phyloP scores from a whole-genome alignment of 2,888 invertebrate genomes.

The Mellilla xanthometata region DNA sequence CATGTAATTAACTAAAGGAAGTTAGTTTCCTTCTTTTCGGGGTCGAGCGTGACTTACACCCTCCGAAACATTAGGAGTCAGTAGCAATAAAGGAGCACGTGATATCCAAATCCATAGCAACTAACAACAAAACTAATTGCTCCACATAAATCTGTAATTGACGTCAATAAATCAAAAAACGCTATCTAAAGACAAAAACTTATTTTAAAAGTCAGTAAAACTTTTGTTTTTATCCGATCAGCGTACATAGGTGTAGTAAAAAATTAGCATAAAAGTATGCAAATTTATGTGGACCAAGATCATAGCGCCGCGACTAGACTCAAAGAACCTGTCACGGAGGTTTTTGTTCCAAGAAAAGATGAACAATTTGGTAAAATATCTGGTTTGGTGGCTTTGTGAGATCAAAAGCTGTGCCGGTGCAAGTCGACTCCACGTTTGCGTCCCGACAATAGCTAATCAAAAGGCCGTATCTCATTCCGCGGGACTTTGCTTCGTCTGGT shows the following conservation, averaged over 20 bases:
- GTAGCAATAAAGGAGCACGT: conserved; percentile 63
- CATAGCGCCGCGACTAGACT: conserved; percentile 32
- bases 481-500: conserved; percentile 61
- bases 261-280: conserved; percentile 39
- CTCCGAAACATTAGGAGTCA: conserved; percentile 59
- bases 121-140: conserved; percentile 42
- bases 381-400: conserved; percentile 21
- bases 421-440: conserved; percentile 52
- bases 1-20: conserved; percentile 72
- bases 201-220: conserved; percentile 15
- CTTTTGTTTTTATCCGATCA: conserved; percentile 8
- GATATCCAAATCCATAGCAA: conserved; percentile 47
- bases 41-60: conserved; percentile 64
- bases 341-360: conserved; percentile 32
- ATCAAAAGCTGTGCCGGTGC: conserved; percentile 30
- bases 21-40: conserved; percentile 71
- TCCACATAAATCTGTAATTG: conserved; percentile 26
- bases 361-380: conserved; percentile 35
- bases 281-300: conserved; percentile 37
- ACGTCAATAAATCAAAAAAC: conserved; percentile 19
- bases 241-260: conserved; percentile 9
- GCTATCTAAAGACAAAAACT: conserved; percentile 12
- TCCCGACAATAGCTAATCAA: conserved; percentile 79
- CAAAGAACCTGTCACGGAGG: conserved; percentile 24
- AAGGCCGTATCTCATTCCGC: conserved; percentile 74